phyloP scores from a whole-genome alignment of 2,797 vertebrate genomes.

The Cirrhinus mrigala region DNA sequence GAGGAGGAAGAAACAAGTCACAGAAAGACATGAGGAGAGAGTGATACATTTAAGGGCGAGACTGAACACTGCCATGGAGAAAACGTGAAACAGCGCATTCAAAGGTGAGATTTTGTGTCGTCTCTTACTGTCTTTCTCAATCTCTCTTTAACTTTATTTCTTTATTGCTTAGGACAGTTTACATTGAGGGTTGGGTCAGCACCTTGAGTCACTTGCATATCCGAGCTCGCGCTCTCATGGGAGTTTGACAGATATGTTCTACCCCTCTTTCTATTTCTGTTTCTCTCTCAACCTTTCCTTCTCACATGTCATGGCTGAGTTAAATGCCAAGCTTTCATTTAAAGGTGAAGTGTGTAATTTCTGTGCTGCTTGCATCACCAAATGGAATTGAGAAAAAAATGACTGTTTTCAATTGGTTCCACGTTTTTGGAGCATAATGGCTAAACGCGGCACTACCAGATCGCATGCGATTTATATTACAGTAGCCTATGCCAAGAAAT shows the following conservation, averaged over 20 bases:
- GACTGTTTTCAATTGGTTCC: not conserved
- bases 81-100: constrained; percentile 57
- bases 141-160: constrained; percentile 19
- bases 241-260: constrained; percentile 20
- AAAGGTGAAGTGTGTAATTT: constrained; percentile 27
- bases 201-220: constrained; percentile 10
- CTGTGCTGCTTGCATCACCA: not conserved
- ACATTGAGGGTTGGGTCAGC: not conserved
- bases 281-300: constrained; percentile 54
- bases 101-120: constrained; percentile 55
- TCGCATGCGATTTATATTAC: not conserved
- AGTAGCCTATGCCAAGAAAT: not conserved
- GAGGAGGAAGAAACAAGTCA: constrained; percentile 52
- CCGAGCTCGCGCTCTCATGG: constrained; percentile 20
- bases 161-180: constrained; percentile 19
- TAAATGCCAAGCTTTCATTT: constrained; percentile 33
- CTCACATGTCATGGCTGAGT: constrained; percentile 37
- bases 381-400: not conserved
- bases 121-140: constrained; percentile 31
- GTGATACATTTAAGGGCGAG: constrained; percentile 35
- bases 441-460: not conserved
- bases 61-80: constrained; percentile 48
- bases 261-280: constrained; percentile 31
- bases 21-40: constrained; percentile 34
- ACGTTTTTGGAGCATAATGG: not conserved